Evolutionary conservation across 1,140 invertebrate genomes (phyloP), one percentile per base, ranked within the genome.

Genomic region (Chrysopa pallens): DNA sequence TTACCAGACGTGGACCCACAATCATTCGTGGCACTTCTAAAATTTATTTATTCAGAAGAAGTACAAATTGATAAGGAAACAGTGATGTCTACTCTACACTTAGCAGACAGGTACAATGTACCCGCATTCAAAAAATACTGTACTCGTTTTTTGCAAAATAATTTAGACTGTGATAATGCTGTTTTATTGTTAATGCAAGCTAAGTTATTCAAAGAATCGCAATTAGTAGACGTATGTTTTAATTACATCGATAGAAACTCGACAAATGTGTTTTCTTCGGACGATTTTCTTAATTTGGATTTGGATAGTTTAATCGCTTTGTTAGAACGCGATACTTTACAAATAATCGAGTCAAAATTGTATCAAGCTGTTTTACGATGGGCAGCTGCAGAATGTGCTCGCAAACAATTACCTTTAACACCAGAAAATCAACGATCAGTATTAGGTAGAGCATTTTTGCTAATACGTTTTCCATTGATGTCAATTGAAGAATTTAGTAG

Each of bases 221-320:
- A 78, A 50, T 53, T 91, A 27, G 83, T 81, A 27, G 72, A 76
- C 1, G 60, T 85, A 11, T 91, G 86, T 55, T 63, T 90, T 41
- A 81, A 88, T 53, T 80, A 78, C 31, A 91, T 91, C 48, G 86
- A 91, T 56, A 84, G 85, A 56, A 79, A 83, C 52, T 88, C 87
- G 4, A 70, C 73, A 1, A 84, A 89, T 56, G 80, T 84, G 6
- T 57, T 91, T 52, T 81, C 86, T 11, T 2, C 2, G 17, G 87
- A 92, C 59, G 81, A 81, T 14, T 93, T 93, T 56, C 78, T 79
- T 6, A 86, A 91, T 53, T 84, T 92, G 49, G 86, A 91, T 61
- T 68, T 79, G 43, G 79, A 85, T 36, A 90, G 85, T 0, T 60
- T 93, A 27, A 78, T 75, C 62, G 71, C 72, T 39, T 80, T 92